Percentiles rank a stretch among this genome's conserved stretches.
phyloP scores from a whole-genome alignment of 2,113 vertebrate genomes.

The Salvator merianae region DNA sequence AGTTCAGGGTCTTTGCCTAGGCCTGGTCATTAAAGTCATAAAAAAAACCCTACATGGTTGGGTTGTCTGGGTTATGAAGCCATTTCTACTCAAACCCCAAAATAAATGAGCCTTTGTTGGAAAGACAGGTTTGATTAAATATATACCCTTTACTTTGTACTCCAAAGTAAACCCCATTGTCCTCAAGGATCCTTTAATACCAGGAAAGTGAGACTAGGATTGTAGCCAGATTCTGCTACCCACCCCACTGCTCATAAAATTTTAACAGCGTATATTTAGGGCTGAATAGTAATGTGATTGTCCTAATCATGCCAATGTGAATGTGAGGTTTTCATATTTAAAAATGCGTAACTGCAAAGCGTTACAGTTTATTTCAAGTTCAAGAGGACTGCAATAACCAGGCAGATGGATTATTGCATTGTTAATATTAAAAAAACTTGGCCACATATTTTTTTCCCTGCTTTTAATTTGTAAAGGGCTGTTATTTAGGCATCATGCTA shows the following conservation, averaged over 20 bases:
- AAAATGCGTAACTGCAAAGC: not conserved
- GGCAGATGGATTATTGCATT: not conserved
- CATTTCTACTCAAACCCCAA: not conserved
- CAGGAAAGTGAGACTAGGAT: too few relatives aligned
- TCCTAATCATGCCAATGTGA: not conserved
- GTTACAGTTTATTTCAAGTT: not conserved
- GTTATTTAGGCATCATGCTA: slow-evolving; percentile 13
- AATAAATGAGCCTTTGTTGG: not conserved
- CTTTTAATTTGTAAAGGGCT: not conserved
- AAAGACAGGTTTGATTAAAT: not conserved
- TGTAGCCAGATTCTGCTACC: too few relatives aligned
- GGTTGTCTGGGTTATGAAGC: not conserved
- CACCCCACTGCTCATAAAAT: not conserved
- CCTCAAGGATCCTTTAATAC: too few relatives aligned
- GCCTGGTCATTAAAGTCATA: too few relatives aligned
- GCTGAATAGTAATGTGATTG: too few relatives aligned
- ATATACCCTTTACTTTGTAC: not conserved
- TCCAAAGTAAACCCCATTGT: too few relatives aligned
- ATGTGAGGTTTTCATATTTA: not conserved
- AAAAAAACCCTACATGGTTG: not conserved
- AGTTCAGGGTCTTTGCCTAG: too few relatives aligned
- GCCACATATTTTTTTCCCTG: not conserved
- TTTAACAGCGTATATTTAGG: not conserved
- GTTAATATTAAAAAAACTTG: not conserved
- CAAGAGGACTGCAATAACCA: not conserved